Evolutionary conservation across 23 tunicate genomes (phyloP).

Genomic region (Oikopleura dioica): DNA sequence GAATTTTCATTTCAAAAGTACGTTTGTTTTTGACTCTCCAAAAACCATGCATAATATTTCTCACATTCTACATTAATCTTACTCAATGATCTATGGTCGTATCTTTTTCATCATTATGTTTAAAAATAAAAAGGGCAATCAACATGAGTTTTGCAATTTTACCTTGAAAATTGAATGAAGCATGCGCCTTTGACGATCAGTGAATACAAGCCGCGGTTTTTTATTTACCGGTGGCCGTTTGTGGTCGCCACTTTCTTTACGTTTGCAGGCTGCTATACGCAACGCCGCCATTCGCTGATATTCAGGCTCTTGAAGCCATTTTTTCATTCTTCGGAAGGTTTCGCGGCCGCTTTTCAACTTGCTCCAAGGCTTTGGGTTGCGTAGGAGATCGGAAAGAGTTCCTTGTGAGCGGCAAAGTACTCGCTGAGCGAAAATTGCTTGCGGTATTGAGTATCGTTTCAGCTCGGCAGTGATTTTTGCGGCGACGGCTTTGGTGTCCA

Average conservation of each 20-base stretch:
- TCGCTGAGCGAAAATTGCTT: slow-evolving; percentile 75
- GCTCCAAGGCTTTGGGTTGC: slow-evolving; percentile 99
- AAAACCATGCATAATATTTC: too few relatives aligned
- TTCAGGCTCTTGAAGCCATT: slow-evolving; percentile 90
- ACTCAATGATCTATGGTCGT: too few relatives aligned
- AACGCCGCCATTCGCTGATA: slow-evolving; percentile 34
- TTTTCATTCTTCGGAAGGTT: slow-evolving; percentile 81
- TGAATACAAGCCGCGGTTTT: slow-evolving; percentile 77
- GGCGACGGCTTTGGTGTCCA: slow-evolving; percentile 78
- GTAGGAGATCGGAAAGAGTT: slow-evolving; percentile 84
- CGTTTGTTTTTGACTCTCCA: too few relatives aligned
- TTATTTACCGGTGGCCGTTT: slow-evolving; percentile 17
- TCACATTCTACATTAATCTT: too few relatives aligned
- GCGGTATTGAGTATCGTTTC: slow-evolving; percentile 91
- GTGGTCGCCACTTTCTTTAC: slow-evolving; percentile 34
- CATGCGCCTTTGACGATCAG: slow-evolving; percentile 56
- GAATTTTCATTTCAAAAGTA: too few relatives aligned
- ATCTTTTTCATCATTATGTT: too few relatives aligned
- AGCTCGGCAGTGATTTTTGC: slow-evolving; percentile 61
- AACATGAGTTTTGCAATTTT: background rate
- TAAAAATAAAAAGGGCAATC: too few relatives aligned
- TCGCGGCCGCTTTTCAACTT: slow-evolving; percentile 93
- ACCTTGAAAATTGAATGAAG: slow-evolving; percentile 45
- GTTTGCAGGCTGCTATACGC: slow-evolving; percentile 50
- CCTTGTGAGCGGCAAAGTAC: slow-evolving; percentile 79